Evolutionary conservation across 2,113 vertebrate species (phyloP).

Genomic region (Nanorana parkeri): DNA sequence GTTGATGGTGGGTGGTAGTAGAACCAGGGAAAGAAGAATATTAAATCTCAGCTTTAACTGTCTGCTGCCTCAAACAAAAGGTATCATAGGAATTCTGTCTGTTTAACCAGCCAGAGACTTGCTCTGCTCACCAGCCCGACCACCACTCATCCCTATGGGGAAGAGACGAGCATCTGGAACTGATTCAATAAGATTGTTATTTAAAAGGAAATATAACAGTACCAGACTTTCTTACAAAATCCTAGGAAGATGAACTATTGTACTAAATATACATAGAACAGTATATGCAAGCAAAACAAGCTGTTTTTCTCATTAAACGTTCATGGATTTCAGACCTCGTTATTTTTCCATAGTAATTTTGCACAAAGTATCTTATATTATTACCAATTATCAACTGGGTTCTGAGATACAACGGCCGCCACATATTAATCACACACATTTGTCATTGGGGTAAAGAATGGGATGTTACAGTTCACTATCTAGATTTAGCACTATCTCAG

Average conservation of each 20-base stretch:
- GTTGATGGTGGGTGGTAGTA: too few species aligned
- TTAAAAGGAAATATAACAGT: constrained; percentile 27
- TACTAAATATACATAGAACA: background rate
- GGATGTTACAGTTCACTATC: constrained; percentile 5
- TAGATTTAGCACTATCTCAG: background rate
- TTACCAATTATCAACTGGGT: background rate
- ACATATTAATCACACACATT: background rate
- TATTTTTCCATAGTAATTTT: constrained; percentile 12
- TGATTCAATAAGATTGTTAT: constrained; percentile 3
- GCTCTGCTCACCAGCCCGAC: background rate
- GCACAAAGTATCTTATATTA: background rate
- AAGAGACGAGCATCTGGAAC: constrained; percentile 15
- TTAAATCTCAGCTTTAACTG: too few species aligned
- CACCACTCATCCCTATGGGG: background rate
- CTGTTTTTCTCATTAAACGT: constrained; percentile 45
- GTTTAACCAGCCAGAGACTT: background rate
- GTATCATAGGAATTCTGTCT: background rate
- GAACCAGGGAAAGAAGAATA: too few species aligned
- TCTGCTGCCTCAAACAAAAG: too few species aligned
- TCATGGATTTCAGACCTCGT: background rate
- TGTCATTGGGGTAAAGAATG: background rate
- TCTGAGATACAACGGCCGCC: background rate
- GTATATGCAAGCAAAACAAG: background rate
- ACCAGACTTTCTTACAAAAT: background rate
- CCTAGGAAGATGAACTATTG: constrained; percentile 8